These are phyloP conservation scores for Gadopsis bispinosus DNA, from an alignment of 2,797 vertebrate species.

Conservation along the genomic window DNA sequence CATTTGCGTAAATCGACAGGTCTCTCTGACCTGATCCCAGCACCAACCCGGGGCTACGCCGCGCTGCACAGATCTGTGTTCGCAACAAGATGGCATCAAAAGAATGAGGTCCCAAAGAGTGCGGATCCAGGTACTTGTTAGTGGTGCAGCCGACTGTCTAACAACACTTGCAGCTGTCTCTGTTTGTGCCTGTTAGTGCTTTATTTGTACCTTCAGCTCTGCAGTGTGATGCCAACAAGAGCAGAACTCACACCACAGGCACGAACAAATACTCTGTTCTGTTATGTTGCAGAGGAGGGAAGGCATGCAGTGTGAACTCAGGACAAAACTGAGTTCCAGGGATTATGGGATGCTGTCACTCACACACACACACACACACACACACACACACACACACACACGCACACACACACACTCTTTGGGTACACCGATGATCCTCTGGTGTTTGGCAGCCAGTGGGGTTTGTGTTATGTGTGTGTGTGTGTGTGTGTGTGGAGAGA, in stretches of 20 bases:
- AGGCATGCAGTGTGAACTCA: conserved; percentile 23
- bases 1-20: neutral
- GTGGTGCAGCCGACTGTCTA: conserved; percentile 38
- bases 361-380: neutral
- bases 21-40: neutral
- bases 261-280: neutral
- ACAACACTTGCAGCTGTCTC: conserved; percentile 34
- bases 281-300: conserved; percentile 35
- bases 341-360: conserved; percentile 57
- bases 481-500: neutral
- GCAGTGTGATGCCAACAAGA: conserved; percentile 33
- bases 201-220: conserved; percentile 52
- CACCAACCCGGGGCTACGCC: neutral
- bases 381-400: conserved; percentile 3
- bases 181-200: conserved; percentile 36
- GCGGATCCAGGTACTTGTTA: conserved; percentile 50
- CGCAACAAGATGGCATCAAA: conserved; percentile 46
- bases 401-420: conserved; percentile 8
- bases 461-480: conserved; percentile 21
- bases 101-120: conserved; percentile 14
- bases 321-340: conserved; percentile 48
- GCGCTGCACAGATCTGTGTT: neutral
- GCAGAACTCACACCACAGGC: neutral
- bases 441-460: conserved; percentile 36
- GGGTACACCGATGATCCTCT: conserved; percentile 24